Conservation (phyloP, 2,113 vertebrate genomes). For the Bostrychus sinensis region DNA sequence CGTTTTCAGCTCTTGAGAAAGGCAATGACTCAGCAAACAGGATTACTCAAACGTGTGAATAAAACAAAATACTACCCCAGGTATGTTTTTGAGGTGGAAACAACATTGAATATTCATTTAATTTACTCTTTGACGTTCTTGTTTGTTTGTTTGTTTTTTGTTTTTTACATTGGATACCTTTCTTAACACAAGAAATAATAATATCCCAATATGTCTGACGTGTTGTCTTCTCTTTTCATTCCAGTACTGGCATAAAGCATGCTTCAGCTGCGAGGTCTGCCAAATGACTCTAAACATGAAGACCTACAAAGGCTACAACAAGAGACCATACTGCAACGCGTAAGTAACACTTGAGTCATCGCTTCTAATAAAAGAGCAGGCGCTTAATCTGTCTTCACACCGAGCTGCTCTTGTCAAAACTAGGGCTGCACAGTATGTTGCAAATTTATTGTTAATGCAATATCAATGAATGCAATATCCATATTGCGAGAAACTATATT, state of each 20-base stretch:
- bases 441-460: too few species aligned
- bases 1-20: too few species aligned
- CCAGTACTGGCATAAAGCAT: conserved; percentile 99
- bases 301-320: conserved; percentile 98
- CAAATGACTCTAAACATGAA: conserved; percentile 99
- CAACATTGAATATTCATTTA: too few species aligned
- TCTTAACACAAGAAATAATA: not conserved
- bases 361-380: conserved; percentile 20
- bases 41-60: too few species aligned
- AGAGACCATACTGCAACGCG: conserved; percentile 99
- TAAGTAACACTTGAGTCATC: conserved; percentile 79
- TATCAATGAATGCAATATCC: too few species aligned
- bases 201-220: conserved; percentile 5
- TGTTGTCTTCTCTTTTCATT: conserved; percentile 38
- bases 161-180: not conserved
- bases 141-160: not conserved
- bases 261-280: conserved; percentile 98
- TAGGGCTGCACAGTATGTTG: too few species aligned
- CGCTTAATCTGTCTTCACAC: conserved; percentile 43
- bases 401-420: too few species aligned
- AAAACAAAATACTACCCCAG: too few species aligned
- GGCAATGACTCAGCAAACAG: too few species aligned
- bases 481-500: too few species aligned
- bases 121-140: too few species aligned
- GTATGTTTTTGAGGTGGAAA: too few species aligned